Base-by-base conservation (phyloP, 2,113 vertebrate genomes). In the Mystacornis crossleyi region DNA sequence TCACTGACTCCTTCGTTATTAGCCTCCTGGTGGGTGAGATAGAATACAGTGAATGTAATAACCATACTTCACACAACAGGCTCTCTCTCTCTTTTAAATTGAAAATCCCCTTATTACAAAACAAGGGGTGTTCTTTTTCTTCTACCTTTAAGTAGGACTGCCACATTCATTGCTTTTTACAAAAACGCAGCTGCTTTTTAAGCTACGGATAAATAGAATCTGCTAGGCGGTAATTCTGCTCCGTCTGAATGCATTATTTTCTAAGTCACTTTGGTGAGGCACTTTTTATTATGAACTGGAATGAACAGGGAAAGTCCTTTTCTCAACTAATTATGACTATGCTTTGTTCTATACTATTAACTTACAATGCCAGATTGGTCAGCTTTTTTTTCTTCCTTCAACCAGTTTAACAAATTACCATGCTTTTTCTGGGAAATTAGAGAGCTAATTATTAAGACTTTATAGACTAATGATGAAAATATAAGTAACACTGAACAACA, bases 61-160 rank as follows among this genome's bases (percentile, higher is more conserved):
- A 98, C 98, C 97, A 96, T 95, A 98, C 98, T 98, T 98, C 98
- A 98, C 98, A 98, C 98, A 98, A 98, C 98, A 98, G 98, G 96
- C 98, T 96, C 86, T 4, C 96, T 97, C 98, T 95, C 95, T 96
- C 97, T 98, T 98, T 98, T 97, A 98, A 98, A 98, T 98, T 98
- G 98, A 98, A 98, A 98, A 98, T 98, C 98, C 97, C 98, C 97
- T 98, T 98, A 98, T 98, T 98, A 98, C 98, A 98, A 98, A 98
- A 98, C 98, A 98, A 98, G 98, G 98, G 97, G 97, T 98, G 97
- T 97, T 97, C 97, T 98, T 98, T 98, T 96, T 98, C 97, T 97
- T 97, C 96, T 92, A 98, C 97, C 98, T 98, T 98, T 98, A 98
- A 98, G 97, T 97, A 98, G 96, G 96, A 97, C 97, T 98, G 97